phyloP scores from a whole-genome alignment of 2,797 vertebrate species.

The Synanceia verrucosa region DNA sequence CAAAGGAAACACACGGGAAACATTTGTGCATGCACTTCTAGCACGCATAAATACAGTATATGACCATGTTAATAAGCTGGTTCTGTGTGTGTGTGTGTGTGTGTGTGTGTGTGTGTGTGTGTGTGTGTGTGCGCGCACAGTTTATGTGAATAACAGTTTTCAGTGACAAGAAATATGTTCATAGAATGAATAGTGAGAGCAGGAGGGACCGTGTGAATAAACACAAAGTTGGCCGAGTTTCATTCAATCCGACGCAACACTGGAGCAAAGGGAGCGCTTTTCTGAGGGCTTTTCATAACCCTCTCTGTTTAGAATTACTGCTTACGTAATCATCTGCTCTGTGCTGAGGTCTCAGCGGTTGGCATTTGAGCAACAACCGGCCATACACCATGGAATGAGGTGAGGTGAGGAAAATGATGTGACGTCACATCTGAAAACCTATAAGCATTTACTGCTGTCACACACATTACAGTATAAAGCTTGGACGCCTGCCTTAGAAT shows the following conservation, averaged over 20 bases:
- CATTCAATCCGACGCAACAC: slow-evolving; percentile 51
- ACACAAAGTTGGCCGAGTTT: slow-evolving; percentile 55
- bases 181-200: not conserved
- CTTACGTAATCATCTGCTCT: slow-evolving; percentile 59
- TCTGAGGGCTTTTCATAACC: slow-evolving; percentile 55
- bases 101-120: no score
- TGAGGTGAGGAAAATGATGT: slow-evolving; percentile 32
- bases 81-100: not conserved
- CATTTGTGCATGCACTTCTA: not conserved
- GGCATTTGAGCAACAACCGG: slow-evolving; percentile 26
- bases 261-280: slow-evolving; percentile 45
- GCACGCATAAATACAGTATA: not conserved
- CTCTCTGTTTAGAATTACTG: slow-evolving; percentile 49
- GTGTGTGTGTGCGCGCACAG: no score
- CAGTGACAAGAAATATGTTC: not conserved
- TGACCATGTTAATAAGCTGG: not conserved
- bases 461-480: slow-evolving; percentile 1
- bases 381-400: not conserved
- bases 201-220: slow-evolving; percentile 54
- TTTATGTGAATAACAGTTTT: not conserved
- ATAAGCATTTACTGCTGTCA: slow-evolving; percentile 10
- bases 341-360: slow-evolving; percentile 30
- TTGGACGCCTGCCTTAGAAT: not conserved
- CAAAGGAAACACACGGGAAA: not conserved
- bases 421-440: slow-evolving; percentile 20